Base-by-base conservation (phyloP, 2,888 invertebrate genomes). In the Petrolisthes manimaculis region DNA sequence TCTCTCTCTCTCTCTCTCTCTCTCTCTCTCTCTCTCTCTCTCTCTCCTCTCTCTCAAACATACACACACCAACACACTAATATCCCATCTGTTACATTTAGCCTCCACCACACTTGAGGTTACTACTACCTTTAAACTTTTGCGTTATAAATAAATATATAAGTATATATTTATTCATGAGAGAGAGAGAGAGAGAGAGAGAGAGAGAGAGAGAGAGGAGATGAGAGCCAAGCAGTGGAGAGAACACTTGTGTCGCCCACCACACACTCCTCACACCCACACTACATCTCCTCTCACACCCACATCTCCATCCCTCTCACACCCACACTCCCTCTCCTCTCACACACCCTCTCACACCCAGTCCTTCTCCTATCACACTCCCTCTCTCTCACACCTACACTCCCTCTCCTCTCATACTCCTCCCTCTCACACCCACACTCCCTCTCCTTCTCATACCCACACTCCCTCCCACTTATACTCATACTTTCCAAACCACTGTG, bases 1-100 rank as follows among this genome's bases (percentile, higher is more conserved):
- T 77, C 53, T 77, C 77, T 53, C 77, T 18, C 77, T 37, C 77
- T 18, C 77, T 37, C 53, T 37, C 37, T 37, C 77, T 37, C 77
- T 37, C 77, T n/a, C 77, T 77, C 77, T 8, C 18, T 18, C 18
- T 18, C 77, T 53, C 77, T 53, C 53, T 37, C 77, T 77, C 77
- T 37, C 53, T 77, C 71, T 18, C 77, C 37, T 37, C 37, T 37
- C 37, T 67, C 67, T 67, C 67, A 14, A 12, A 14, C 67, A 14
- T 18, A 67, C 14, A 18, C 67, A 67, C 67, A 67, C 12, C 67
- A 67, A 67, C 67, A 12, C 67, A 67, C 67, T 12, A 18, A 12
- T 14, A 18, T 2, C 3, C 18, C 67, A 67, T 1, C 14, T 18
- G 12, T 14, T 1, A 67, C 12, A 67, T 67, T 67, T 67, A 1